Conservation (phyloP, 2,113 vertebrate species). For the Spheniscus mendiculus region DNA sequence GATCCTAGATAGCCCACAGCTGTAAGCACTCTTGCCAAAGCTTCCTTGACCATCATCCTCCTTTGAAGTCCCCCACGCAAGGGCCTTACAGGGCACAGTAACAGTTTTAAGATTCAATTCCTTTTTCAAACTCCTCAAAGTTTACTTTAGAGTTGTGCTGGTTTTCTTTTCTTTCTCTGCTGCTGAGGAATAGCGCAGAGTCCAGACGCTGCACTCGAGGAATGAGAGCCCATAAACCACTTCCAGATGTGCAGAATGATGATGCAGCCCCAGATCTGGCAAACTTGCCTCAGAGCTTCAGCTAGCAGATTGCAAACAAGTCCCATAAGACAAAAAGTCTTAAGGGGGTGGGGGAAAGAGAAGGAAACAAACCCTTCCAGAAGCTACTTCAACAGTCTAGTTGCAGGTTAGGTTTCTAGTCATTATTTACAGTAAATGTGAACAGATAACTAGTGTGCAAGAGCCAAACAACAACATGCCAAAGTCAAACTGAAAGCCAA, state of each 20-base stretch:
- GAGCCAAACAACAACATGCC: background rate
- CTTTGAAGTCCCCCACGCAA: slow-evolving; percentile 38
- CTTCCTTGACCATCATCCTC: slow-evolving; percentile 43
- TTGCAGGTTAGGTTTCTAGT: background rate
- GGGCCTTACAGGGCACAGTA: slow-evolving; percentile 34
- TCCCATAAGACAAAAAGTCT: slow-evolving; percentile 31
- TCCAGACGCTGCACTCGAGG: slow-evolving; percentile 14
- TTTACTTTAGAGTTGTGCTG: slow-evolving; percentile 53
- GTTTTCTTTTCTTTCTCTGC: slow-evolving; percentile 57
- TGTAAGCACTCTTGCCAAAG: slow-evolving; percentile 26
- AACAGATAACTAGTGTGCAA: background rate
- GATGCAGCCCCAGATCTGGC: slow-evolving; percentile 34
- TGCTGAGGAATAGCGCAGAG: slow-evolving; percentile 37
- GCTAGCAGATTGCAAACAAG: slow-evolving; percentile 34
- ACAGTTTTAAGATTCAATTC: slow-evolving; percentile 33
- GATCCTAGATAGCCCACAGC: slow-evolving; percentile 27
- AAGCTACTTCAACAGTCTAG: background rate
- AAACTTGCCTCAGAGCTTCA: slow-evolving; percentile 21
- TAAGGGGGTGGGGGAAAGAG: background rate
- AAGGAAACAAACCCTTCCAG: background rate
- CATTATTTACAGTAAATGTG: background rate
- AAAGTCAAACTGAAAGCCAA: background rate
- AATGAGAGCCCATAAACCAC: slow-evolving; percentile 66
- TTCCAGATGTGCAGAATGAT: slow-evolving; percentile 75
- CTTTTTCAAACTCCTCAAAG: slow-evolving; percentile 36